phyloP scores from a whole-genome alignment of 2,888 invertebrate genomes.

The Carabus problematicus region DNA sequence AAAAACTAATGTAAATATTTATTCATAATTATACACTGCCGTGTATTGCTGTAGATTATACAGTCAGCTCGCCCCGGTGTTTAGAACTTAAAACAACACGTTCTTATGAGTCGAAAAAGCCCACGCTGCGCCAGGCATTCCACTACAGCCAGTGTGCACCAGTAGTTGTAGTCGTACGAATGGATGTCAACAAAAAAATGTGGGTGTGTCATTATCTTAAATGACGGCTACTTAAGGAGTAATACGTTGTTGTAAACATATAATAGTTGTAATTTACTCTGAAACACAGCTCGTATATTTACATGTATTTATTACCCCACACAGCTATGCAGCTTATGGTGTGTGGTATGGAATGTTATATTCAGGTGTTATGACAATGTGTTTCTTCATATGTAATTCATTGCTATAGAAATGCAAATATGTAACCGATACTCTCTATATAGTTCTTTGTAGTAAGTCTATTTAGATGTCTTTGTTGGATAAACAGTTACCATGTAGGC shows the following conservation, averaged over 20 bases:
- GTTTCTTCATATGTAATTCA: too few relatives aligned
- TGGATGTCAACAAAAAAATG: conserved; percentile 27
- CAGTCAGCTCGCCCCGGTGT: too few relatives aligned
- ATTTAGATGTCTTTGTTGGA: too few relatives aligned
- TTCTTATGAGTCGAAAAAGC: neutral
- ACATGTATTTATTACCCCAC: neutral
- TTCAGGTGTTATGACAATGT: too few relatives aligned
- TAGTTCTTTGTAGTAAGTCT: neutral
- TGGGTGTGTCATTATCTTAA: conserved; percentile 34
- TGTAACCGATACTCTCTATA: neutral
- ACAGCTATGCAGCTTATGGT: neutral
- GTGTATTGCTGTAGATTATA: too few relatives aligned
- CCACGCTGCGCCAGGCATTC: neutral
- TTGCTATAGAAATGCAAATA: too few relatives aligned
- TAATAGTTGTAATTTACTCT: conserved; percentile 32
- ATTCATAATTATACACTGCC: too few relatives aligned
- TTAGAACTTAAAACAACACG: too few relatives aligned
- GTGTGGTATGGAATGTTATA: neutral
- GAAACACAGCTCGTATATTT: conserved; percentile 6
- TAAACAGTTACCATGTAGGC: too few relatives aligned
- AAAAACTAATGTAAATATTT: too few relatives aligned
- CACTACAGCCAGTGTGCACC: conserved; percentile 3
- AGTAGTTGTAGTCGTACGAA: conserved; percentile 16
- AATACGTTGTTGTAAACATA: conserved; percentile 15
- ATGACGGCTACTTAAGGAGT: conserved; percentile 25